These are phyloP conservation scores for Euglossa dilemma DNA, from an alignment of 1,140 invertebrate genomes.

Conservation along the genomic window DNA sequence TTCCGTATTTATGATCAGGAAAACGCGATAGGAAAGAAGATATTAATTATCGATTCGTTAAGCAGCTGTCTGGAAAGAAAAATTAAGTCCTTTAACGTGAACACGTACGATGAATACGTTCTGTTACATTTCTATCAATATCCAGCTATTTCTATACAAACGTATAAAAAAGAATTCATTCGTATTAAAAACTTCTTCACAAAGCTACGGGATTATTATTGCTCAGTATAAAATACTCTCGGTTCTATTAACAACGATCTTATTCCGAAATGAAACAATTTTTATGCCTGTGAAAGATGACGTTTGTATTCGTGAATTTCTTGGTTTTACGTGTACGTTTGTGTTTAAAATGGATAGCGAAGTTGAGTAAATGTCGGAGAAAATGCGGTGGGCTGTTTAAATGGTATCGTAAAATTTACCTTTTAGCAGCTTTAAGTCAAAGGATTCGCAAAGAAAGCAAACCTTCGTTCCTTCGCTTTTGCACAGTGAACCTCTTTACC, in stretches of 20 bases:
- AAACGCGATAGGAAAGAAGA: not conserved
- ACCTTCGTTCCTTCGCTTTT: not conserved
- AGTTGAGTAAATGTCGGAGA: not conserved
- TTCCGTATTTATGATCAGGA: not conserved
- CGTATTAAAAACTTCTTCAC: not conserved
- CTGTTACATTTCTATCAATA: not conserved
- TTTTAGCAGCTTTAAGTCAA: not conserved
- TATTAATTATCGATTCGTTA: conserved; percentile 1
- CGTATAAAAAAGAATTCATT: not conserved
- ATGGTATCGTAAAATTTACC: not conserved
- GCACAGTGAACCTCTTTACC: not conserved
- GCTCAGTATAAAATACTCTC: too few relatives aligned
- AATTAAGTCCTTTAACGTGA: not conserved
- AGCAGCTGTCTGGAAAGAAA: not conserved
- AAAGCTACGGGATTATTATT: not conserved
- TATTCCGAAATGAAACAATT: too few relatives aligned
- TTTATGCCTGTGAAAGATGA: too few relatives aligned
- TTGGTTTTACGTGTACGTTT: too few relatives aligned
- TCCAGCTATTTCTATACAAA: not conserved
- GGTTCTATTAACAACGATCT: too few relatives aligned
- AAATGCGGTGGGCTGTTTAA: not conserved
- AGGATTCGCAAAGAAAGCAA: not conserved
- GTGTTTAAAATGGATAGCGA: too few relatives aligned
- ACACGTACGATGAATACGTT: too few relatives aligned
- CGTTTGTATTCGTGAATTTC: too few relatives aligned